Evolutionary conservation across 1,140 invertebrate genomes (phyloP), one percentile per base, ranked within the genome.

Genomic region (Microvelia longipes): DNA sequence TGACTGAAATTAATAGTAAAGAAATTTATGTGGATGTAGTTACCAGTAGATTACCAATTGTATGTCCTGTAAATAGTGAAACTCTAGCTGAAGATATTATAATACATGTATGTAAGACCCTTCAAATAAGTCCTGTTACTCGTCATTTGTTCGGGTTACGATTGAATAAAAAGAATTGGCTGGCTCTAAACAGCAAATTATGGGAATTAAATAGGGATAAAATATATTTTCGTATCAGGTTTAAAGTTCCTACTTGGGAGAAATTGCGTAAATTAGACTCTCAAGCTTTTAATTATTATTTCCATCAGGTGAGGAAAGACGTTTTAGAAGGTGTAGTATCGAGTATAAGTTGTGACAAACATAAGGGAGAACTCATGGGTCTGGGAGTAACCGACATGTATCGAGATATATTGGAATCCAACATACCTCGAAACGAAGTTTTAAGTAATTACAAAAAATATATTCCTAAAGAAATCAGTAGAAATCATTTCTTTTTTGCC

Each of bases 351-450:
- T 90, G 88, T 80, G 86, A 89, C 35, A 86, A 86, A 71, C 84
- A 88, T 72, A 88, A 88, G 77, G 80, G 85, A 66, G 86, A 91
- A 80, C 80, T 92, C 0, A 80, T 93, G 64, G 92, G 92, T 0
- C 80, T 95, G 50, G 90, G 89, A 13, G 90, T 93, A 50, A 85
- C 88, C 70, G 91, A 94, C 78, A 94, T 94, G 90, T 89, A 85
- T 76, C 86, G 89, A 73, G 87, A 87, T 15, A 88, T 90, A 79
- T 75, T 89, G 24, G 90, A 93, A 76, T 85, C 90, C 73, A 83
- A 84, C 70, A 77, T 86, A 64, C 77, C 82, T 15, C 78, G 81
- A 26, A 86, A 88, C 73, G 81, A 83, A 69, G 84, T 93, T 2
- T 85, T 89, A 76, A 85, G 83, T 71, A 86, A 91, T 71, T 92